Evolutionary conservation across 2,113 vertebrate species (phyloP).

Genomic region (Raja brachyura): DNA sequence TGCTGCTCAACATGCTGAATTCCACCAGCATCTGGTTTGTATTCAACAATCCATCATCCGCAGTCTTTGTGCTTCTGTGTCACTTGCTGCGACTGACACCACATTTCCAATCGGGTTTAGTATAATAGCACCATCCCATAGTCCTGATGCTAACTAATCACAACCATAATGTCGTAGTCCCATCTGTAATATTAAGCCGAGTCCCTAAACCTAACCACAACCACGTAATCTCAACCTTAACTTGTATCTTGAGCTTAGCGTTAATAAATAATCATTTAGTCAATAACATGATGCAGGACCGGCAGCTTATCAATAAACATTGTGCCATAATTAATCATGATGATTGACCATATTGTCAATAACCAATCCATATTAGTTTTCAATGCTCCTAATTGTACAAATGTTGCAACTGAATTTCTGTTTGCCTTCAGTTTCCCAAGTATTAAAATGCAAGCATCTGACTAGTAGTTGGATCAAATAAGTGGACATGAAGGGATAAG

Average conservation of each 20-base stretch:
- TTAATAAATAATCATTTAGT: background rate
- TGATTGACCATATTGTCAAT: background rate
- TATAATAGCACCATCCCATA: background rate
- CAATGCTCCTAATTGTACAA: background rate
- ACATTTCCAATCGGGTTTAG: background rate
- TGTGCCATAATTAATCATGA: background rate
- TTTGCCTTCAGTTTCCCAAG: background rate
- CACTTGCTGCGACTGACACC: background rate
- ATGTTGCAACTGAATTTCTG: background rate
- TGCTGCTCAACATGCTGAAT: too few species aligned
- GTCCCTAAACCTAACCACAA: background rate
- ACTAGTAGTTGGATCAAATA: background rate
- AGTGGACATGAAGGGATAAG: background rate
- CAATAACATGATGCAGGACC: background rate
- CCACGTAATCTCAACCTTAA: background rate
- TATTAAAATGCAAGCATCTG: background rate
- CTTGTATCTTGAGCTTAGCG: background rate
- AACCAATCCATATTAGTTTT: background rate
- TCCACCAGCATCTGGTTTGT: too few species aligned
- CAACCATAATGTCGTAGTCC: background rate
- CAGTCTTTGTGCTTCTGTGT: too few species aligned
- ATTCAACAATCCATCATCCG: too few species aligned
- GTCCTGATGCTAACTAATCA: background rate
- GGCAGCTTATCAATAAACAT: background rate
- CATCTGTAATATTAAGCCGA: background rate